Evolutionary conservation across 2,888 invertebrate genomes (phyloP), one percentile per base, ranked within the genome.

Genomic region (Clistopyga incitator): DNA sequence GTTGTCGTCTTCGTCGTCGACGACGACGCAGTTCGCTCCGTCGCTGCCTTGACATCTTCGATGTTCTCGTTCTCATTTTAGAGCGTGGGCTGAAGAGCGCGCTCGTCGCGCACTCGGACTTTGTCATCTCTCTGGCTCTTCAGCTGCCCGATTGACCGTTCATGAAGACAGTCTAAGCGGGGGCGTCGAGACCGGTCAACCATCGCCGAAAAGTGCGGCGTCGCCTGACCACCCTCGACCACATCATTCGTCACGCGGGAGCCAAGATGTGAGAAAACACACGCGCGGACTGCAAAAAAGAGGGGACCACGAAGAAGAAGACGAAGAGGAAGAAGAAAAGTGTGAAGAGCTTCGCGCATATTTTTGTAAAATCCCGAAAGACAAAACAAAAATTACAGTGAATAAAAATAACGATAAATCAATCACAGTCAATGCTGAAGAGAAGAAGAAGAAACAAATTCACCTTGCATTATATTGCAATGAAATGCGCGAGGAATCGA

Each of bases 21-120:
- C 65, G 78, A 75, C 78, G 75, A 76, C 54, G 54, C 13, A 56
- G 54, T 67, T 67, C 72, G 54, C 52, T 38, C 38, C 45, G 50
- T 64, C 15, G 81, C 85, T 80, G 86, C 86, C 86, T 86, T 86
- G 86, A 86, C 86, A 86, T 81, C 85, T 85, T 82, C 83, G 84
- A 84, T 84, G 84, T 83, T 86, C 85, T 86, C 82, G 85, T 83
- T 86, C 87, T 83, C 85, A 79, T 87, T 87, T 84, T 84, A 85
- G 85, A 84, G 82, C 82, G 81, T 85, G 81, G 83, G 84, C 81
- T 81, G 71, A 38, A 81, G 78, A 78, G 83, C 80, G 81, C 65
- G 78, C 84, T 75, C 76, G 68, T 68, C 81, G 70, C 71, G 78
- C 54, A 34, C 34, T 29, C 75, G 50, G 50, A 64, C 64, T n/a